phyloP scores from a whole-genome alignment of 2,888 invertebrate genomes.

The Tortrix viridana region DNA sequence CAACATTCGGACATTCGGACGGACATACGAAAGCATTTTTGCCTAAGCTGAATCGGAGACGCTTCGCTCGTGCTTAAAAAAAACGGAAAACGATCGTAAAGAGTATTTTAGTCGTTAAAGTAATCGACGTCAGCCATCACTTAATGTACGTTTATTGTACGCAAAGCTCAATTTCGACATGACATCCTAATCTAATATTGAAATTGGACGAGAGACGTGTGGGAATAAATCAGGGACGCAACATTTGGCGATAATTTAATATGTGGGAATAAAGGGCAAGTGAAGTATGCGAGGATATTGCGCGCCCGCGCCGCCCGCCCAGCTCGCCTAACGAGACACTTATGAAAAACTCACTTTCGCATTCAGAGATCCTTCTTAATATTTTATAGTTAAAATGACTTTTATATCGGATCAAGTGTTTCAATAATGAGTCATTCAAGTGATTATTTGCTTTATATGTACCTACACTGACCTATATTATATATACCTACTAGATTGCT shows the following conservation, averaged over 20 bases:
- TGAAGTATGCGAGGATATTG: constrained; percentile 45
- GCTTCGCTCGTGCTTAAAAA: no score
- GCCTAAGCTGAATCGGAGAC: no score
- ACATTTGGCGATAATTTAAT: constrained; percentile 75
- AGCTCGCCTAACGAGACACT: constrained; percentile 46
- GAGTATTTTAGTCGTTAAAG: background rate
- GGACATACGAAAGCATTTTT: no score
- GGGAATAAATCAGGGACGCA: constrained; percentile 63
- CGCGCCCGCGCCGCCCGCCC: constrained; percentile 28
- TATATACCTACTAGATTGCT: no score
- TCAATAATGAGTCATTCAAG: no score
- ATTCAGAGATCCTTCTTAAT: constrained; percentile 32
- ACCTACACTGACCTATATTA: no score
- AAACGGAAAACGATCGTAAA: no score
- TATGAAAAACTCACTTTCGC: constrained; percentile 44
- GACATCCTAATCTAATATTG: constrained; percentile 42
- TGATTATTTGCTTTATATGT: no score
- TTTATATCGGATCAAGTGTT: background rate
- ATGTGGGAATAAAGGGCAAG: constrained; percentile 60
- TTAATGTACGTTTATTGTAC: constrained; percentile 13
- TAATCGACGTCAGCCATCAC: constrained; percentile 1
- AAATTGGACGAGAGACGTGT: constrained; percentile 45
- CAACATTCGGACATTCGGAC: no score
- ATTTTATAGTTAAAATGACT: constrained; percentile 32
- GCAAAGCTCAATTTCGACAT: constrained; percentile 20